Base-by-base conservation (phyloP, 2,113 vertebrate genomes). In the Vanacampus margaritifer region DNA sequence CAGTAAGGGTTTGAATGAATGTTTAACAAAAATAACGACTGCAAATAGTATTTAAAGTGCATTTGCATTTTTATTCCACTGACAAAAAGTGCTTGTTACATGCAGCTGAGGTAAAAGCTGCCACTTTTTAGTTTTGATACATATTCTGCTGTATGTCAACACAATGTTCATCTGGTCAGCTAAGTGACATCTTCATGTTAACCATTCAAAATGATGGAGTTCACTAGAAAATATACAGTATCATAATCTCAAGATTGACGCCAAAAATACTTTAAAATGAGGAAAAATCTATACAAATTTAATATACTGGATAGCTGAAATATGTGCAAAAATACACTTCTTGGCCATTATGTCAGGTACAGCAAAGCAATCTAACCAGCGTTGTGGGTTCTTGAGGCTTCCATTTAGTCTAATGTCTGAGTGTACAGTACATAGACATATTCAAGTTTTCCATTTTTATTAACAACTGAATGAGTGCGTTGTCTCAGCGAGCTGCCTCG, bases 391-490 rank as follows among this genome's bases (percentile, higher is more conserved):
- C n/a, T 53, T 45, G 43, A 45, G 43, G 5, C 43, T 45, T 45
- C 16, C 43, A 54, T 28, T 54, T 12, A 2, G 53, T 28, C 16
- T 10, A 53, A 4, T n/a, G 0, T 21, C 56, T 19, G 26, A 14
- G 35, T 21, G 10, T 13, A 36, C 6, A 60, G 13, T 74, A 68
- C 64, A 53, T 69, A 84, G 76, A 80, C 86, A 39, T 9, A 6
- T 61, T 88, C 84, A 90, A 83, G 82, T 89, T 80, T 82, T 65
- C 13, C 17, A 39, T 37, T 79, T 79, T 70, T 71, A 36, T 63
- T 51, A 45, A 12, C 24, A 32, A 32, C 28, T n/a, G 16, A 35
- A 11, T 0, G n/a, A 37, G 58, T n/a, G 9, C 10, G 16, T 59
- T n/a, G 21, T 37, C 3, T n/a, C 35, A 11, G 13, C 28, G 56